Evolutionary conservation across 2,113 vertebrate genomes (phyloP).

Genomic region (Pituophis catenifer): DNA sequence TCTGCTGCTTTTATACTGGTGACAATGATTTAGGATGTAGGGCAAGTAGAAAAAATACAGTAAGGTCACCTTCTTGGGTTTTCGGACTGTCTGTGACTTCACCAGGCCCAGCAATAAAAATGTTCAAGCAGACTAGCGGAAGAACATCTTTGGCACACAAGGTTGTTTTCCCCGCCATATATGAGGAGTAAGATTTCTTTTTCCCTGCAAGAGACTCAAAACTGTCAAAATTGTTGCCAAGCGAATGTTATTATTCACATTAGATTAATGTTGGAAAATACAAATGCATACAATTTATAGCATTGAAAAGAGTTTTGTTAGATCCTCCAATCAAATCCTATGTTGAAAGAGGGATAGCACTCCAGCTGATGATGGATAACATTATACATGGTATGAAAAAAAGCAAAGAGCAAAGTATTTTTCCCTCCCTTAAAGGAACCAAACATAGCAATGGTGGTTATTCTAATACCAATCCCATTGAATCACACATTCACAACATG

Average conservation of each 20-base stretch:
- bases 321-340: neutral
- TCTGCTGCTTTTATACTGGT: constrained; percentile 58
- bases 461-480: neutral
- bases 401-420: too few species aligned
- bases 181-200: neutral
- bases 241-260: neutral
- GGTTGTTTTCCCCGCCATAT: neutral
- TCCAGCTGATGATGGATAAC: neutral
- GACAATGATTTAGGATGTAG: constrained; percentile 63
- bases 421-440: neutral
- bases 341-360: neutral
- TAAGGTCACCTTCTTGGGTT: constrained; percentile 41
- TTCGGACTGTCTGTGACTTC: constrained; percentile 59
- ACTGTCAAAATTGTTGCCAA: neutral
- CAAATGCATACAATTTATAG: neutral
- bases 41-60: constrained; percentile 54
- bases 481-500: neutral
- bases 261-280: neutral
- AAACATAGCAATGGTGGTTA: neutral
- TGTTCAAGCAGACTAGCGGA: constrained; percentile 46
- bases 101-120: constrained; percentile 41
- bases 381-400: neutral
- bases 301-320: neutral
- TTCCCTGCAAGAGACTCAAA: neutral
- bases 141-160: constrained; percentile 49